Percentiles rank a stretch among this genome's conserved stretches.
Evolutionary conservation across 2,797 vertebrate genomes (phyloP).

Genomic region (Tokudaia tokunoshimensis): DNA sequence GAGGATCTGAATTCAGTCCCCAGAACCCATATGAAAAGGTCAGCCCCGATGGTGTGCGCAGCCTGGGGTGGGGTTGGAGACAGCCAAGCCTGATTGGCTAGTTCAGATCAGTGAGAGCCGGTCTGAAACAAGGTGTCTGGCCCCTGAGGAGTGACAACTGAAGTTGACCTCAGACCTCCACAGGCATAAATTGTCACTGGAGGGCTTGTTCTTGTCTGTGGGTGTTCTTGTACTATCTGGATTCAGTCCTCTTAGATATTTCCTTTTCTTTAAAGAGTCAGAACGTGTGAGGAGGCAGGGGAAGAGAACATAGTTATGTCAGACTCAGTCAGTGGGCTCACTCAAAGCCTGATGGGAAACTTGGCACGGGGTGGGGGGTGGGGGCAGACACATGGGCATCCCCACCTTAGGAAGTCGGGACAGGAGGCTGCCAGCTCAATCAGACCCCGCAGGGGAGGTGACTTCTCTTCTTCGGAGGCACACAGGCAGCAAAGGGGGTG

Average conservation of each 20-base stretch:
- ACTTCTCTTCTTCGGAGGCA: no score
- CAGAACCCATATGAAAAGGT: not conserved
- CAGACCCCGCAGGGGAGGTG: not conserved
- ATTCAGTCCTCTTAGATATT: not conserved
- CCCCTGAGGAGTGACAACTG: not conserved
- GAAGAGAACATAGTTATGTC: not conserved
- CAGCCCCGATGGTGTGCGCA: not conserved
- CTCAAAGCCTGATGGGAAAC: not conserved
- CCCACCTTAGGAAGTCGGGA: not conserved
- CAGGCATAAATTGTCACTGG: not conserved
- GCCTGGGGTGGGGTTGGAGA: not conserved
- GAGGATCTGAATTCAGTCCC: not conserved
- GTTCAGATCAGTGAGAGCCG: not conserved
- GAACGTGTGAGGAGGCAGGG: not conserved
- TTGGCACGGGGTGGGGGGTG: no score
- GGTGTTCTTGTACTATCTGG: conserved; percentile 5
- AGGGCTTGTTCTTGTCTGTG: not conserved
- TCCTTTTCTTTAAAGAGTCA: conserved; percentile 5
- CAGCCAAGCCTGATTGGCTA: not conserved
- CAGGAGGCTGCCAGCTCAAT: no score
- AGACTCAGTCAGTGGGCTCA: not conserved
- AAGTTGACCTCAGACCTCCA: not conserved
- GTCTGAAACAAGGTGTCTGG: not conserved
- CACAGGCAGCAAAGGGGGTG: not conserved
- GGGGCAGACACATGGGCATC: fast-evolving